phyloP scores from a whole-genome alignment of 1,140 invertebrate species.

The Holcopasites calliopsidis region DNA sequence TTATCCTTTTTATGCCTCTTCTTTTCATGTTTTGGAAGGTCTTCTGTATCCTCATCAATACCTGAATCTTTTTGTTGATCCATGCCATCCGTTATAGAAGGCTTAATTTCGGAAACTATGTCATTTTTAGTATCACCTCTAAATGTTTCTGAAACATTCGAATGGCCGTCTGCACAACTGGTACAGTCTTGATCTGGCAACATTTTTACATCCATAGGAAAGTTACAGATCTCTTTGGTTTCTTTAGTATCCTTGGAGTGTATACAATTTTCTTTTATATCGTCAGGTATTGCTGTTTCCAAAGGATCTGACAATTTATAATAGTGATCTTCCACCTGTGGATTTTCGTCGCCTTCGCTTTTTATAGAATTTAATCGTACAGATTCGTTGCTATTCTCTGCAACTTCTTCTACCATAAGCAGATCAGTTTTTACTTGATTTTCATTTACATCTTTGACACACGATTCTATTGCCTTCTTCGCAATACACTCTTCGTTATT shows the following conservation, averaged over 20 bases:
- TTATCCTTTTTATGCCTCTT: background rate
- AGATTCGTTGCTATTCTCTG: no score
- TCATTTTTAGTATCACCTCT: background rate
- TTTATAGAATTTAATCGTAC: background rate
- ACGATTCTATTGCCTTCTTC: background rate
- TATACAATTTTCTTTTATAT: background rate
- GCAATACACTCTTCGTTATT: background rate
- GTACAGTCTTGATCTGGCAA: background rate
- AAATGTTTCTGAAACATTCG: background rate
- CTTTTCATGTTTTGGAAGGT: background rate
- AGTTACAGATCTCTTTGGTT: no score
- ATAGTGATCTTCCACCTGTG: no score
- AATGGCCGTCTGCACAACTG: background rate
- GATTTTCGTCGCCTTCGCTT: background rate
- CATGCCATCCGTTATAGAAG: background rate
- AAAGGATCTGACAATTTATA: background rate
- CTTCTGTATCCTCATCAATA: slow-evolving; percentile 31
- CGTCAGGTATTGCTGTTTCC: background rate
- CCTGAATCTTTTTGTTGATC: slow-evolving; percentile 30
- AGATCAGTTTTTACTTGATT: background rate
- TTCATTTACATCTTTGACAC: background rate
- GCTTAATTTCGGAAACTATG: background rate
- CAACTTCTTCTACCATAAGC: no score
- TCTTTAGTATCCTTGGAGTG: no score
- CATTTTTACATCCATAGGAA: background rate